Evolutionary conservation across 2,888 invertebrate genomes (phyloP).

Genomic region (Phlogophora meticulosa): DNA sequence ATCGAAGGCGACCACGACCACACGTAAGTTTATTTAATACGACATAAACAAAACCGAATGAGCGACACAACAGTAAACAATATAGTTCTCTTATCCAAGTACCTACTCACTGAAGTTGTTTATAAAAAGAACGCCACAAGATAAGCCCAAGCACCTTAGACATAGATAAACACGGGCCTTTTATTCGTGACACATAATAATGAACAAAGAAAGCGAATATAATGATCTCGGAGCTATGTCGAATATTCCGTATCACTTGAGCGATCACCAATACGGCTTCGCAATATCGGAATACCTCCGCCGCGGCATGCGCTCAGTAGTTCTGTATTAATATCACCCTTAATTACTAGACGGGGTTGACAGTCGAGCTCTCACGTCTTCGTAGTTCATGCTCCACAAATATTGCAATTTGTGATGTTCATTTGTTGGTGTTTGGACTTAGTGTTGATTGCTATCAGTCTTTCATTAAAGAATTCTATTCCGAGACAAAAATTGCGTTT

Average conservation of each 20-base stretch:
- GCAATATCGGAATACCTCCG: conserved; percentile 80
- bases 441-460: too few relatives aligned
- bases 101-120: conserved; percentile 46
- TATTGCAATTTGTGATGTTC: conserved; percentile 35
- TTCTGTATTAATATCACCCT: conserved; percentile 78
- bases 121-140: conserved; percentile 29
- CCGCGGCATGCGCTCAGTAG: conserved; percentile 77
- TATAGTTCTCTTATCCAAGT: conserved; percentile 11
- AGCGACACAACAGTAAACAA: conserved; percentile 1
- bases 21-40: background rate
- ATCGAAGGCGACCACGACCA: background rate
- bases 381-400: conserved; percentile 28
- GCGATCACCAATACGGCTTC: conserved; percentile 72
- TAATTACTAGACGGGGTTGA: conserved; percentile 73
- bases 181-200: conserved; percentile 64
- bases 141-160: conserved; percentile 39
- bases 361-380: conserved; percentile 45
- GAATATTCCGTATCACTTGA: conserved; percentile 81
- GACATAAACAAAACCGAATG: conserved; percentile 17
- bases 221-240: conserved; percentile 73
- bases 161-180: conserved; percentile 52
- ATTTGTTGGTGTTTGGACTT: conserved; percentile 6
- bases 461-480: too few relatives aligned
- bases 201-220: conserved; percentile 68
- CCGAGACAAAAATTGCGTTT: background rate